Base-by-base conservation (phyloP, 2,113 vertebrate species). In the Haemorhous mexicanus region DNA sequence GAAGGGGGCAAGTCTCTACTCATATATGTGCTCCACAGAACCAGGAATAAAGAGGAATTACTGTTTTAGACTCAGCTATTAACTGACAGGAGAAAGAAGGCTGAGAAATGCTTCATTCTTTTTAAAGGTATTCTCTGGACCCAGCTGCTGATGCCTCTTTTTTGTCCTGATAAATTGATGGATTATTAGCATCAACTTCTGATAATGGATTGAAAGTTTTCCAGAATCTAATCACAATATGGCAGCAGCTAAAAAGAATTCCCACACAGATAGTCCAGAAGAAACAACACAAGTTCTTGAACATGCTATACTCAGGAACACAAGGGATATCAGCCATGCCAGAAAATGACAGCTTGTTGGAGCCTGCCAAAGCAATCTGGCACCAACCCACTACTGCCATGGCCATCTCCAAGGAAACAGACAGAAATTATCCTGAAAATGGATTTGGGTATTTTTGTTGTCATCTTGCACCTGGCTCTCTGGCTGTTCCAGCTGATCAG, bases 361-460 rank as follows among this genome's bases (percentile, higher is more conserved):
- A 95, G 28, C 52, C 82, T 95, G 90, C 90, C 94, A 92, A 63
- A 88, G 59, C 64, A 55, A 27, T 27, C 87, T 97, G 94, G 87
- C 87, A 88, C 44, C 78, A 80, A 8, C 43, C 33, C 39, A 19
- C 63, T 59, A 13, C 62, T 77, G 46, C 93, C 69, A 27, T 5
- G 2, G 59, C 55, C 91, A 66, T 93, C 82, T 95, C 93, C 72
- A 93, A 84, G 86, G 80, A 89, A 92, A 83, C 86, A 87, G 67
- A 55, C 32, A 94, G 70, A 73, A 85, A 89, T 88, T 77, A 61
- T n/a, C 63, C 37, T 85, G 43, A 62, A 77, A 95, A 88, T 73
- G 59, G 52, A 81, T 93, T 82, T 79, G 74, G 79, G 11, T 90
- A 56, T 91, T 95, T 93, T 80, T 90, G 33, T 85, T 95, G 67